A percentile compares a stretch with the other conserved stretches of the same genome.
phyloP scores from a whole-genome alignment of 2,113 vertebrate species.

The Semicossyphus pulcher region DNA sequence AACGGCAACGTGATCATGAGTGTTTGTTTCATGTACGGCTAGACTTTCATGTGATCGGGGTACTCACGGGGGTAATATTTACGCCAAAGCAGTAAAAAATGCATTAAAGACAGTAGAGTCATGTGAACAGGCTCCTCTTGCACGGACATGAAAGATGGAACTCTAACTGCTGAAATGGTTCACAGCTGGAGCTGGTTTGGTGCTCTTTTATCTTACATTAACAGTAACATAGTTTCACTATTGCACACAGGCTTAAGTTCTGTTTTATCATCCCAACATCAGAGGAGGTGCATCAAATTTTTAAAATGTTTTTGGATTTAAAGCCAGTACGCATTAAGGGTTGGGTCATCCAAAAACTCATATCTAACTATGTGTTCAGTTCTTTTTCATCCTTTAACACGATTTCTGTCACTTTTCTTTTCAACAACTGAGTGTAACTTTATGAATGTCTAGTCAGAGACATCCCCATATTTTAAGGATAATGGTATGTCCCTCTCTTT shows the following conservation, averaged over 20 bases:
- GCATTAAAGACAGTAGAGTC: background rate
- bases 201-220: background rate
- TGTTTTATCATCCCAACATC: background rate
- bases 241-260: no score
- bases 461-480: no score
- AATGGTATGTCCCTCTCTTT: no score
- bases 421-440: no score
- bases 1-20: conserved; percentile 15
- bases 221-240: conserved; percentile 5
- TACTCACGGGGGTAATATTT: background rate
- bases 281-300: background rate
- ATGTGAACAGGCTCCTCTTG: background rate
- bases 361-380: no score
- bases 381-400: no score
- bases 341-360: background rate
- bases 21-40: conserved; percentile 29
- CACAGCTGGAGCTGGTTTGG: background rate
- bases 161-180: background rate
- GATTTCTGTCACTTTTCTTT: no score
- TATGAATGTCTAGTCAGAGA: no score
- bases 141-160: background rate
- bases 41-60: conserved; percentile 17
- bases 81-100: background rate
- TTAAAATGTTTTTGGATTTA: background rate
- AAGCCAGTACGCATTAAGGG: background rate